A percentile compares a stretch with the other conserved stretches of the same genome.
These are phyloP conservation scores for Cacatua alba DNA, from an alignment of 2,113 vertebrate species.

Conservation along the genomic window DNA sequence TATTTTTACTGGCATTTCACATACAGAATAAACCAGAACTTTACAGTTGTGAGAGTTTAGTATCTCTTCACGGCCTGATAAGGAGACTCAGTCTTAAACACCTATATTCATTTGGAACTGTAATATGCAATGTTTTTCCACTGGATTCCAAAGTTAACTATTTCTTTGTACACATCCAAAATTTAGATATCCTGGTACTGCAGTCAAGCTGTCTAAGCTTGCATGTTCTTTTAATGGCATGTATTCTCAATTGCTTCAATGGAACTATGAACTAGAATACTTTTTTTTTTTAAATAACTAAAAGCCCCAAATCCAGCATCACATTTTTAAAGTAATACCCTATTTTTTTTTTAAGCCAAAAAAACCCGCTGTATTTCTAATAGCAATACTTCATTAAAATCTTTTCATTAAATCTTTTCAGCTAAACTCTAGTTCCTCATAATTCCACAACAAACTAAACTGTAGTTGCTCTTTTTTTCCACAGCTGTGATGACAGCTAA, in stretches of 20 bases:
- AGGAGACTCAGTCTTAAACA: background rate
- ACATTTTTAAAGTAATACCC: no score
- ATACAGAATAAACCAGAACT: background rate
- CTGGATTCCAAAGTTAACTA: background rate
- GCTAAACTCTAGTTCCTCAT: background rate
- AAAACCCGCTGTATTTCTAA: rapidly evolving
- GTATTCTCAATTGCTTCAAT: background rate
- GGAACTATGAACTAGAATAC: background rate
- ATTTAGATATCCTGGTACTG: background rate
- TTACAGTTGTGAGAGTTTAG: background rate
- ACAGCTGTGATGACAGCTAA: background rate
- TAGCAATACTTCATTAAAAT: background rate
- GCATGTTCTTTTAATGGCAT: background rate
- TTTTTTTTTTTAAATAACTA: background rate
- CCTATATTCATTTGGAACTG: background rate
- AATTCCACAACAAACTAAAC: background rate
- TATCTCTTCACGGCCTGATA: background rate
- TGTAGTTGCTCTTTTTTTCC: background rate
- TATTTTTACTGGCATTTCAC: background rate
- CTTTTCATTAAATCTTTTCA: background rate
- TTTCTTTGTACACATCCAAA: background rate
- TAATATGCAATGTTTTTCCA: background rate
- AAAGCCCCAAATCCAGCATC: no score
- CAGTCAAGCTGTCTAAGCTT: background rate
- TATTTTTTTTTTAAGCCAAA: background rate